Base-by-base conservation (phyloP, 1,140 invertebrate genomes). In the Papilio polytes region DNA sequence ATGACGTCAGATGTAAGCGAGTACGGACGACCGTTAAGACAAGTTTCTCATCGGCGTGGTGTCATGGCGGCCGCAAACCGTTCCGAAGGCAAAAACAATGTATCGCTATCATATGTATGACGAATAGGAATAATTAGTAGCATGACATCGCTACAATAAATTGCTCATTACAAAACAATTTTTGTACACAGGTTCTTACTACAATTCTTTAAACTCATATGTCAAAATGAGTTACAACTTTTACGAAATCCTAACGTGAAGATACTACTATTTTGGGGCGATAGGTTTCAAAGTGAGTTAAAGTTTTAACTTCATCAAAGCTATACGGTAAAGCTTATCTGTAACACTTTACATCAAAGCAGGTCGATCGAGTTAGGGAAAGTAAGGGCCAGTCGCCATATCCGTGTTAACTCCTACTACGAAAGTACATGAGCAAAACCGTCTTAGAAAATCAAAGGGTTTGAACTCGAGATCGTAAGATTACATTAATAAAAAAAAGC, bases 1-100 rank as follows among this genome's bases (percentile, higher is more conserved):
- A 56, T 77, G 46, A 77, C 74, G 74, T 77, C 46, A 77, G 46
- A 56, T 46, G 74, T 56, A 26, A 77, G 20, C 20, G 46, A 22
- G 26, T 53, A 31, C 22, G 8, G 48, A 31, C 26, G 74, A 53
- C 74, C 74, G 74, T 56, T 77, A 48, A 26, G 48, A 77, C 74
- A 77, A 46, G 74, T 77, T 77, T 77, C 74, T 48, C 48, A n/a
- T 48, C 22, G 48, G 56, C 56, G 20, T 56, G 56, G 56, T 13
- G 12, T 18, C 59, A 77, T 77, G 74, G 48, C 48, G 20, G 48
- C 26, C 74, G 46, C 44, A 22, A 31, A 73, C 59, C 59, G 59
- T 73, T 73, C 26, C 41, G n/a, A 73, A 73, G 15, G 7, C 41
- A 73, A 73, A 73, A 73, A 73, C n/a, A 73, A 73, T 15, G 15